Base-by-base conservation (phyloP, 2,113 vertebrate species). In the Sceloporus undulatus region DNA sequence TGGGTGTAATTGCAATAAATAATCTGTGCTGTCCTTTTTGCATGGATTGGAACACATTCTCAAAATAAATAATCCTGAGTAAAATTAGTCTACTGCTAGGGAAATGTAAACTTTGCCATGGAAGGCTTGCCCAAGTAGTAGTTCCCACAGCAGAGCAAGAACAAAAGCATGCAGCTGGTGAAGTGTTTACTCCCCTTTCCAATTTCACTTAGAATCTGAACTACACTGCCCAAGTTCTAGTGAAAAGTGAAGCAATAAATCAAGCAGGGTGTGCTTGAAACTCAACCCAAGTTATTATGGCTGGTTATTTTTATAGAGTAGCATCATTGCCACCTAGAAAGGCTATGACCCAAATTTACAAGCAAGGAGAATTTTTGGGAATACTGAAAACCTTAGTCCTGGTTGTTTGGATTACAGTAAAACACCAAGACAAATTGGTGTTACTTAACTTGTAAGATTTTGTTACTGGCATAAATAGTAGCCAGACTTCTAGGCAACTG, bases 291-390 rank as follows among this genome's bases (percentile, higher is more conserved):
- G 29, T 1, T n/a, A 54, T 42, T 81, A 59, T n/a, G 78, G 34
- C 34, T 87, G 52, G 62, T 74, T 87, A 56, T 81, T 80, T 80
- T 85, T 62, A 38, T 66, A 88, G 56, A 75, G 62, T 27, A 74
- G 68, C 84, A 78, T 6, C 10, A 56, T 38, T 23, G 48, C 85
- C 65, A 16, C 68, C 3, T 0, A 6, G 59, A 73, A 9, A 82
- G 23, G n/a, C 85, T 76, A 27, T 21, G n/a, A 59, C 75, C 87
- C 66, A 66, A 4, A 0, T 23, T 34, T 40, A 29, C 68, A 75
- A 87, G 48, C 18, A 66, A 83, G 56, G 84, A 85, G 85, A 70
- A 6, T 77, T n/a, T 34, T 79, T 59, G 54, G 54, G 82, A 48
- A 42, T 21, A 4, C 52, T 82, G 54, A 56, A 1, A 1, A 21